These are phyloP conservation scores for Tethea ocularis DNA, from an alignment of 2,888 invertebrate species.

Conservation along the genomic window DNA sequence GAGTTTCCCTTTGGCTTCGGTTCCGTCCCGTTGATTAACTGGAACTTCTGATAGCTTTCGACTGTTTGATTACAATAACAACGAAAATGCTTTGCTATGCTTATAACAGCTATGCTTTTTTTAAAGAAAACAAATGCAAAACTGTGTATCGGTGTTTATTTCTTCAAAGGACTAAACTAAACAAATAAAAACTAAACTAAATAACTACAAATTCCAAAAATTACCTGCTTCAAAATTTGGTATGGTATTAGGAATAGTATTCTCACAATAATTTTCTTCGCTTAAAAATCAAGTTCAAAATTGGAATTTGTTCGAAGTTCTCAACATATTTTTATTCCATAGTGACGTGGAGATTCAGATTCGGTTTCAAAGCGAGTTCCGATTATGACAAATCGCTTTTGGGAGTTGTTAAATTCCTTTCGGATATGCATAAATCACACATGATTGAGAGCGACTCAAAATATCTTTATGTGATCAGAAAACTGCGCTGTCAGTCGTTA, in stretches of 20 bases:
- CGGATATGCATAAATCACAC: not conserved
- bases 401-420: not conserved
- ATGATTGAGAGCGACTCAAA: not conserved
- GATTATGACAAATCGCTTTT: not conserved
- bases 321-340: not conserved
- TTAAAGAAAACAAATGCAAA: too few species aligned
- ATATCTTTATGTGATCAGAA: not conserved
- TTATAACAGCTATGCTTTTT: too few species aligned
- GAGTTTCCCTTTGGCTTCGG: not conserved
- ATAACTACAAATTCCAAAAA: too few species aligned
- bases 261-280: not conserved
- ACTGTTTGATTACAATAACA: constrained; percentile 1
- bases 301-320: too few species aligned
- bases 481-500: not conserved
- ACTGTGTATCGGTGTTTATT: too few species aligned
- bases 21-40: constrained; percentile 1
- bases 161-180: too few species aligned
- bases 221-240: too few species aligned
- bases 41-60: not conserved
- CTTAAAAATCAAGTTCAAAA: too few species aligned
- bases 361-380: not conserved
- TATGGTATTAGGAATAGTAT: too few species aligned
- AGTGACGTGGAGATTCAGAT: not conserved
- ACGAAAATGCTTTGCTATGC: not conserved
- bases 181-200: too few species aligned